Evolutionary conservation across 2,888 invertebrate genomes (phyloP).

Genomic region (Oscheius sp.): DNA sequence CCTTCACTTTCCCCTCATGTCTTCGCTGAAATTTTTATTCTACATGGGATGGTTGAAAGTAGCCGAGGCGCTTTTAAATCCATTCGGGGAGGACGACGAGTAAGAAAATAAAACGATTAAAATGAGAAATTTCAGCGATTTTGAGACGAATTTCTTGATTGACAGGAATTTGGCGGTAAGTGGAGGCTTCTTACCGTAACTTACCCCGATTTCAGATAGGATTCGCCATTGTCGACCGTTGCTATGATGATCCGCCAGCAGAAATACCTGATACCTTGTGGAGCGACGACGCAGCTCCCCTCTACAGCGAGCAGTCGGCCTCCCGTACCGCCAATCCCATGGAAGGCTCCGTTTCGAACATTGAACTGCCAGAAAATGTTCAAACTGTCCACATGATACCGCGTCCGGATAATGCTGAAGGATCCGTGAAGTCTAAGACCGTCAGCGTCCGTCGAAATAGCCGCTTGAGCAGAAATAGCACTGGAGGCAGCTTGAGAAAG

Average conservation of each 20-base stretch:
- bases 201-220: slow-evolving; percentile 24
- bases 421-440: background rate
- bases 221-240: slow-evolving; percentile 49
- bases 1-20: slow-evolving; percentile 49
- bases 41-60: slow-evolving; percentile 59
- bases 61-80: slow-evolving; percentile 53
- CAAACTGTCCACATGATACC: slow-evolving; percentile 22
- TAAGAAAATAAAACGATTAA: background rate
- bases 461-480: background rate
- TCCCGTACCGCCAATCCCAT: slow-evolving; percentile 44
- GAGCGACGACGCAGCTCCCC: slow-evolving; percentile 46
- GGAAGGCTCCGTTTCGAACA: background rate
- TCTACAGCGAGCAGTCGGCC: slow-evolving; percentile 51
- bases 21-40: slow-evolving; percentile 51
- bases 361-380: slow-evolving; percentile 8
- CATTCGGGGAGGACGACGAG: slow-evolving; percentile 58
- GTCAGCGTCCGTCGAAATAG: slow-evolving; percentile 13
- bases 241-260: slow-evolving; percentile 46
- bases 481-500: background rate
- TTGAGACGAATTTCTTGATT: slow-evolving; percentile 54
- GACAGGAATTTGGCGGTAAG: slow-evolving; percentile 53
- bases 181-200: background rate
- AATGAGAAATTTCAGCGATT: slow-evolving; percentile 38
- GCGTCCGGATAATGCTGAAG: background rate
- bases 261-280: slow-evolving; percentile 53